phyloP scores from a whole-genome alignment of 1,140 invertebrate genomes.

The Daktulosphaira vitifoliae region DNA sequence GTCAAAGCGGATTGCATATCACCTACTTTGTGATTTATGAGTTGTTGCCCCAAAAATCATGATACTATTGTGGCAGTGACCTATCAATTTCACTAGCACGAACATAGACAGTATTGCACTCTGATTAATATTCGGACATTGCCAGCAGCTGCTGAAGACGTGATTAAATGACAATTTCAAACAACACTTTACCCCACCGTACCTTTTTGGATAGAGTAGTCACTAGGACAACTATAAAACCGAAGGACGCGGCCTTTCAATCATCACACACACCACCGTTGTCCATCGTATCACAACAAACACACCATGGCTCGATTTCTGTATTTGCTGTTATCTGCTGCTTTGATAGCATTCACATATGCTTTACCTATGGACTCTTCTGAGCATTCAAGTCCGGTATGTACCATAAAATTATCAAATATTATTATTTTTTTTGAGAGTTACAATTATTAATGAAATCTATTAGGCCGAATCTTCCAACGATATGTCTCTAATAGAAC shows the following conservation, averaged over 20 bases:
- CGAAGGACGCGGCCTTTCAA: neutral
- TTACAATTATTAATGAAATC: slow-evolving; percentile 47
- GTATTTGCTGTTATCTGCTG: slow-evolving; percentile 8
- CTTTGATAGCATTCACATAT: neutral
- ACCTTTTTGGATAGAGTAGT: too few relatives aligned
- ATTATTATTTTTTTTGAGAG: neutral
- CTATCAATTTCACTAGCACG: slow-evolving; percentile 11
- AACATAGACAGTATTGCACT: neutral
- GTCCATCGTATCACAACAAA: neutral
- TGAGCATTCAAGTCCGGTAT: too few relatives aligned
- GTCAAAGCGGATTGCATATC: too few relatives aligned
- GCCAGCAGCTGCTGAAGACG: slow-evolving; percentile 1
- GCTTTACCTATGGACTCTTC: neutral
- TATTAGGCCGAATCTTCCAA: slow-evolving; percentile 53
- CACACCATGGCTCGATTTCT: slow-evolving; percentile 5
- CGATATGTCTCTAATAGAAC: slow-evolving; percentile 53
- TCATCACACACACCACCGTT: slow-evolving; percentile 1
- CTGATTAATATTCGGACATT: slow-evolving; percentile 13
- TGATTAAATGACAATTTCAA: slow-evolving; percentile 1
- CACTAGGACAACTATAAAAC: slow-evolving; percentile 3
- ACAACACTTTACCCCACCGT: neutral
- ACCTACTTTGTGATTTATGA: too few relatives aligned
- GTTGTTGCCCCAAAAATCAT: too few relatives aligned
- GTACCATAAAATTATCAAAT: neutral
- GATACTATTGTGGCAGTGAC: neutral